These are phyloP conservation scores for Dolichotis patagonum DNA, from an alignment of 2,113 vertebrate genomes.

Conservation along the genomic window DNA sequence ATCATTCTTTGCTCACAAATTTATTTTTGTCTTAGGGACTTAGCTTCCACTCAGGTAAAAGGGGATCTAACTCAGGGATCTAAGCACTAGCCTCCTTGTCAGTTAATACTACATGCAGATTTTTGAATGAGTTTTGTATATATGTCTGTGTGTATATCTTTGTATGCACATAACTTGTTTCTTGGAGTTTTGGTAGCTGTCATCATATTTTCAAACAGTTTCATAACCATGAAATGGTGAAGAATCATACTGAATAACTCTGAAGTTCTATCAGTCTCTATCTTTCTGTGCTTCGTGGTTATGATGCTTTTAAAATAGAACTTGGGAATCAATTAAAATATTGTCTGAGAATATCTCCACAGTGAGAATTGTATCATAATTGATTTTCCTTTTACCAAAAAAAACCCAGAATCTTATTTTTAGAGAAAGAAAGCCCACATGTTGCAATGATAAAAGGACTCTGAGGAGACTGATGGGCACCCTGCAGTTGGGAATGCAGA, in stretches of 20 bases:
- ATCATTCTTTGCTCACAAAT: neutral
- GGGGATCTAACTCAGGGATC: neutral
- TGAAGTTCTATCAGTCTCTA: slow-evolving; percentile 4
- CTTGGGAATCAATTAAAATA: slow-evolving; percentile 54
- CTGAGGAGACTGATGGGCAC: neutral
- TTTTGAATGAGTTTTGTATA: neutral
- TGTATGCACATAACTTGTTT: neutral
- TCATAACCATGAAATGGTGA: neutral
- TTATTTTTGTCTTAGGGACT: neutral
- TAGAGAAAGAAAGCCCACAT: slow-evolving; percentile 50
- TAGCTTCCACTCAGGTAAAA: neutral
- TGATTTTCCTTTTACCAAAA: slow-evolving; percentile 68
- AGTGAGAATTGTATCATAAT: slow-evolving; percentile 65
- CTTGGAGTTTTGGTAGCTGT: slow-evolving; percentile 7
- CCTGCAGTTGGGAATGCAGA: slow-evolving; percentile 6
- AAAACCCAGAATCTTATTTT: slow-evolving; percentile 76
- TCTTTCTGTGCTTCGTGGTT: slow-evolving; percentile 23
- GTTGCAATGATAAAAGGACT: slow-evolving; percentile 46
- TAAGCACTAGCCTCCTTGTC: neutral
- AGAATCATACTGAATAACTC: neutral
- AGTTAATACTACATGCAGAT: neutral
- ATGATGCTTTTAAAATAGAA: slow-evolving; percentile 65
- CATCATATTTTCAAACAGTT: slow-evolving; percentile 25
- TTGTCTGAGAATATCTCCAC: slow-evolving; percentile 55
- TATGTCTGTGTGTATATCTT: neutral